These are phyloP conservation scores for Bibio marci DNA, from an alignment of 2,888 invertebrate species.

Conservation along the genomic window DNA sequence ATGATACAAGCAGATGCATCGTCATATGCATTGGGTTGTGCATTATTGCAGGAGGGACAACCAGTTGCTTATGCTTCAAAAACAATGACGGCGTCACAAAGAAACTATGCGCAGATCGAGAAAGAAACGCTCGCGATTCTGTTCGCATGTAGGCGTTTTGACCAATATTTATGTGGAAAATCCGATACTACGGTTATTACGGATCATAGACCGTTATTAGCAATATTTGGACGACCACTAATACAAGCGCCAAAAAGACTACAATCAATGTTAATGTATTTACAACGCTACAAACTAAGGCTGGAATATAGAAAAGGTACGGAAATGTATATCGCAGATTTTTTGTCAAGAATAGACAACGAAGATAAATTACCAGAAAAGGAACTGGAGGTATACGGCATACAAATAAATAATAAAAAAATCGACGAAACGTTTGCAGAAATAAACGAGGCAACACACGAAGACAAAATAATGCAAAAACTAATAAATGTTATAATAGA, in stretches of 20 bases:
- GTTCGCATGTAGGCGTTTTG: neutral
- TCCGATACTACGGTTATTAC: neutral
- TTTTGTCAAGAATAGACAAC: constrained; percentile 1
- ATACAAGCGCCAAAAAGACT: neutral
- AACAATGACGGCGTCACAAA: neutral
- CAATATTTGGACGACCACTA: neutral
- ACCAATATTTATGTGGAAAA: neutral
- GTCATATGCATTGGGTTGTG: constrained; percentile 10
- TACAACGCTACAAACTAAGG: neutral
- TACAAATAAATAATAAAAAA: neutral
- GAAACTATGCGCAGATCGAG: neutral
- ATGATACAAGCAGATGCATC: neutral
- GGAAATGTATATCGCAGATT: constrained; percentile 2
- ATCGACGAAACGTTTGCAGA: neutral
- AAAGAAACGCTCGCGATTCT: neutral
- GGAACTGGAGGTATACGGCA: no score
- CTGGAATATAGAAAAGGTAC: neutral
- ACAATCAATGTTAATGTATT: neutral
- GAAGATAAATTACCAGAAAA: neutral
- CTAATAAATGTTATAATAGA: neutral
- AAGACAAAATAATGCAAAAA: constrained; percentile 1
- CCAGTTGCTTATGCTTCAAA: constrained; percentile 13
- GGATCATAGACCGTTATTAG: neutral
- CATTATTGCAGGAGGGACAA: constrained; percentile 11
- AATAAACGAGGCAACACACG: neutral